These are phyloP conservation scores for Drosophila mimica DNA, from an alignment of 2,888 invertebrate genomes.

Conservation along the genomic window DNA sequence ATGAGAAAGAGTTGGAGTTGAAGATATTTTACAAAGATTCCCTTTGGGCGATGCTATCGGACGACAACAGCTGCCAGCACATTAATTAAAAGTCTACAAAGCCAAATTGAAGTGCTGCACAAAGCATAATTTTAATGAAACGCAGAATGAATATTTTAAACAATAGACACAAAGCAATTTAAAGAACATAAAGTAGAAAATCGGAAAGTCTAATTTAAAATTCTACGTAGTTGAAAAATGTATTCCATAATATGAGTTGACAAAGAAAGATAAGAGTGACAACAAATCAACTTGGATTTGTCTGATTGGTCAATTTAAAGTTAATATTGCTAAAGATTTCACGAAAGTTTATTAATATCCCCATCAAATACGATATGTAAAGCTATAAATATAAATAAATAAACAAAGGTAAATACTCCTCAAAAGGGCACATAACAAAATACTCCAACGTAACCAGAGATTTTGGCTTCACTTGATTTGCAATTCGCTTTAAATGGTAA, in stretches of 20 bases:
- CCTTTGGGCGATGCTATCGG: neutral
- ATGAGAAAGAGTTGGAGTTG: neutral
- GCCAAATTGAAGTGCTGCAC: slow-evolving; percentile 64
- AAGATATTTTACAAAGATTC: neutral
- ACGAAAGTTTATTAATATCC: neutral
- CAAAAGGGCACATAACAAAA: neutral
- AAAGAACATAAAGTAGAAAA: neutral
- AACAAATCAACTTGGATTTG: neutral
- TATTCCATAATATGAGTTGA: neutral
- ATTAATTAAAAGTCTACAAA: slow-evolving; percentile 72
- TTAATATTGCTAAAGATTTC: neutral
- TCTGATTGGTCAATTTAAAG: neutral
- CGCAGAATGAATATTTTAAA: slow-evolving; percentile 39
- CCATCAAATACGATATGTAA: neutral
- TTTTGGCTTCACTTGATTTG: neutral
- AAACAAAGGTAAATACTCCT: neutral
- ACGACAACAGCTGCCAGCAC: slow-evolving; percentile 34
- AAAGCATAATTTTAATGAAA: slow-evolving; percentile 77
- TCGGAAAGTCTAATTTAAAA: neutral
- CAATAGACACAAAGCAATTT: slow-evolving; percentile 28
- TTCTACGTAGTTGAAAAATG: slow-evolving; percentile 7
- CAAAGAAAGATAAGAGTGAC: neutral
- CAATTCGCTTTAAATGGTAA: neutral
- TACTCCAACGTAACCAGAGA: neutral
- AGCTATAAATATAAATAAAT: neutral